phyloP scores from a whole-genome alignment of 2,113 vertebrate genomes.

The Madoqua kirkii region DNA sequence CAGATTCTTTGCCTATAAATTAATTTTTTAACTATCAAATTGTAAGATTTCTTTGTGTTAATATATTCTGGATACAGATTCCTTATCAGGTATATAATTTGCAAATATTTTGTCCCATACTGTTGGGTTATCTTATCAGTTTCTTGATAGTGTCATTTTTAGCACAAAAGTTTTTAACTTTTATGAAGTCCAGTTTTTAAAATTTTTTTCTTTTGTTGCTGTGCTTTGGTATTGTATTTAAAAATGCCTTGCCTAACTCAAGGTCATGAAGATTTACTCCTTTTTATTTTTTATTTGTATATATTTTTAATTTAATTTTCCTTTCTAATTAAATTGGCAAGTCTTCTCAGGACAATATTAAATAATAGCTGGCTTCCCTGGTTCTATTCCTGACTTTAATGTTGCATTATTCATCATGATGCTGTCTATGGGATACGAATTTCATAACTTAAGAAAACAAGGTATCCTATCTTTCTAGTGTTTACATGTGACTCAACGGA shows the following conservation, averaged over 20 bases:
- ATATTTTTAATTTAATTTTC: slow-evolving; percentile 21
- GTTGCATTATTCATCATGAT: neutral
- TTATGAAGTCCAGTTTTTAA: neutral
- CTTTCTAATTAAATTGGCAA: neutral
- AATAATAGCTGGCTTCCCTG: neutral
- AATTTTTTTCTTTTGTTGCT: neutral
- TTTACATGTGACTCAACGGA: neutral
- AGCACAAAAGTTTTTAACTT: neutral
- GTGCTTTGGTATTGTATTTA: neutral
- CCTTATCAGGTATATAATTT: neutral
- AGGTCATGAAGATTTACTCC: neutral
- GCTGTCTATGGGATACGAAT: neutral
- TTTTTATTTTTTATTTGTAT: neutral
- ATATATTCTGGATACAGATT: neutral
- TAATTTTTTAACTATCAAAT: neutral
- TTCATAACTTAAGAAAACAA: neutral
- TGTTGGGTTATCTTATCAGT: neutral
- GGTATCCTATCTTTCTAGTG: neutral
- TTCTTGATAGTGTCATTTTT: neutral
- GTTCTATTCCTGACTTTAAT: slow-evolving; percentile 3
- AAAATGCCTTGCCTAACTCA: neutral
- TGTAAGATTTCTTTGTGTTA: neutral
- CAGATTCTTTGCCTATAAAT: neutral
- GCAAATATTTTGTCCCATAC: neutral
- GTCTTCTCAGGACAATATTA: neutral